Conservation (phyloP, 2,888 invertebrate species). For the Ophioninae sp. region DNA sequence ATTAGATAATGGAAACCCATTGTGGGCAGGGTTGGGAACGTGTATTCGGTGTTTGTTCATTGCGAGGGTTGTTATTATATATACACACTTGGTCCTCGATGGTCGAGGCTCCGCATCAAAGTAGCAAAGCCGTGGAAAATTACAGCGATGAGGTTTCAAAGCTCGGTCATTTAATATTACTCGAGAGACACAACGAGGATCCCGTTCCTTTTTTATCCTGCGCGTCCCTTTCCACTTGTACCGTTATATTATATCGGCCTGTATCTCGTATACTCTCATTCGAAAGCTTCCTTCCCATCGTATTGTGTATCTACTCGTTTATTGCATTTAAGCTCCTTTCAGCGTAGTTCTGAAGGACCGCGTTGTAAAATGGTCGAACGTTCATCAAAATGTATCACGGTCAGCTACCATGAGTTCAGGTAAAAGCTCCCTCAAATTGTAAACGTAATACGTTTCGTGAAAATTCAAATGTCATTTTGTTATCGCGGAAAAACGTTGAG, state of each 20-base stretch:
- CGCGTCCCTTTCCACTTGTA: constrained; percentile 5
- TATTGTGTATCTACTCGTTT: neutral
- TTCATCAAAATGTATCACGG: neutral
- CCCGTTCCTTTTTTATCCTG: constrained; percentile 35
- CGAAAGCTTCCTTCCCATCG: neutral
- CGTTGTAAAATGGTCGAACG: neutral
- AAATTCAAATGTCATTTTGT: neutral
- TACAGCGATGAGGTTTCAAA: constrained; percentile 72
- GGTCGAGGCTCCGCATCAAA: constrained; percentile 69
- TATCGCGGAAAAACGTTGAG: neutral
- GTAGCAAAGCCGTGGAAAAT: constrained; percentile 73
- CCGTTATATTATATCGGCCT: neutral
- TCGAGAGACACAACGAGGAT: constrained; percentile 60
- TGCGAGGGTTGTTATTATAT: neutral
- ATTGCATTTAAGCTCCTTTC: neutral
- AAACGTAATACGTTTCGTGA: neutral
- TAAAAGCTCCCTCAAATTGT: neutral
- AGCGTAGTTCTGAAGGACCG: neutral
- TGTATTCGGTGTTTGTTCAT: neutral
- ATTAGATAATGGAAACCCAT: neutral
- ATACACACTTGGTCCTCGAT: constrained; percentile 14
- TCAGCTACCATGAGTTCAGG: no score
- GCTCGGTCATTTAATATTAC: constrained; percentile 70
- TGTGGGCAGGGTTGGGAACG: neutral
- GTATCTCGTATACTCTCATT: neutral